Conservation (phyloP, 2,888 invertebrate genomes). For the Sicus ferrugineus region DNA sequence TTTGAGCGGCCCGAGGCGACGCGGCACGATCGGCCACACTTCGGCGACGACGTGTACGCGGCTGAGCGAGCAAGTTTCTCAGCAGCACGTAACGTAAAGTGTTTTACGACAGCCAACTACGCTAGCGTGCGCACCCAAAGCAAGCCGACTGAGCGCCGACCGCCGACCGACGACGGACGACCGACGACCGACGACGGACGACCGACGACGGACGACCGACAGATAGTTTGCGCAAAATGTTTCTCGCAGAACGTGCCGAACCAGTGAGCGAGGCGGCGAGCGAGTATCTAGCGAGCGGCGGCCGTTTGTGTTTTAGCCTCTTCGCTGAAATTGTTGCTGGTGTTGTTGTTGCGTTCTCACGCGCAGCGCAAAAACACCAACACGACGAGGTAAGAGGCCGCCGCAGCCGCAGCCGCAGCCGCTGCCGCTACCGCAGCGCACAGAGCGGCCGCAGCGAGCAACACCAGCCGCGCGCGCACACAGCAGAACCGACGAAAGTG, state of each 20-base stretch:
- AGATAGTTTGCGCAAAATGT: not conserved
- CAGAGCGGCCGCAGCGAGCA: constrained; percentile 25
- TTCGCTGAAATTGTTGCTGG: not conserved
- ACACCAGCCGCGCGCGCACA: constrained; percentile 16
- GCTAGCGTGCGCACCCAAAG: too few relatives aligned
- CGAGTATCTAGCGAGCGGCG: not conserved
- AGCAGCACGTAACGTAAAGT: too few relatives aligned
- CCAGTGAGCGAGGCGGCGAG: not conserved
- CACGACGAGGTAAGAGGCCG: not conserved
- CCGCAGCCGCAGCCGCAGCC: not conserved
- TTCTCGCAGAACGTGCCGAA: constrained; percentile 19
- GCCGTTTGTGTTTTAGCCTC: not conserved
- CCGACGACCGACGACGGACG: too few relatives aligned
- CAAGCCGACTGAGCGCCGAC: too few relatives aligned
- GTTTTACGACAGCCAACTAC: too few relatives aligned
- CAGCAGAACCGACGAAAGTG: not conserved
- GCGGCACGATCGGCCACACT: not conserved
- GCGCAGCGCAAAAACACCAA: constrained; percentile 6
- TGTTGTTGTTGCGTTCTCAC: not conserved
- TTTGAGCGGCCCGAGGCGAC: not conserved
- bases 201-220: not conserved
- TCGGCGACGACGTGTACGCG: too few relatives aligned
- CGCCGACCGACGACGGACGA: too few relatives aligned
- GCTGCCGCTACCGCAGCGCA: constrained; percentile 35
- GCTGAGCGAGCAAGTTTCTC: not conserved